Percentiles rank a stretch among this genome's conserved stretches.
Evolutionary conservation across 2,113 vertebrate species (phyloP).

Genomic region (Engraulis encrasicolus): DNA sequence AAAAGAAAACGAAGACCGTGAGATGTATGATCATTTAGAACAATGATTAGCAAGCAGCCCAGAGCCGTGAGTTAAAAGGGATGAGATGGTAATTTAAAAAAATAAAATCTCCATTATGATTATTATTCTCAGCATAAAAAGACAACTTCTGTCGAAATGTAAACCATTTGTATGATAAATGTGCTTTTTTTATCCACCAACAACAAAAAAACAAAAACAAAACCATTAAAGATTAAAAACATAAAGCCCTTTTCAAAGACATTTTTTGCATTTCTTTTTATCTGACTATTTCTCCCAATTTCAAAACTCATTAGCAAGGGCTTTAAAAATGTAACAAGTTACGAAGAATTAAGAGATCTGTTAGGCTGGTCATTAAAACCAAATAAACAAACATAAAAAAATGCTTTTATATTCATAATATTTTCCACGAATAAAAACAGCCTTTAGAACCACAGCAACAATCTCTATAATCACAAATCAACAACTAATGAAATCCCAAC

Average conservation of each 20-base stretch:
- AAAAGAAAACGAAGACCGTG: constrained; percentile 33
- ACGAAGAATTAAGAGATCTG: neutral
- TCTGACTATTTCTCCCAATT: neutral
- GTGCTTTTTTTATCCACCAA: too few relatives aligned
- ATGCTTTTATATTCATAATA: neutral
- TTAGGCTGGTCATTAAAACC: neutral
- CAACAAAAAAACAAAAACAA: too few relatives aligned
- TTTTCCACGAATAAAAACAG: neutral
- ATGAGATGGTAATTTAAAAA: neutral
- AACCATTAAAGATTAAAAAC: neutral
- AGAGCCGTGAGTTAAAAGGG: neutral
- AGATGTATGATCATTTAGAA: neutral
- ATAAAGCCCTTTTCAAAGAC: neutral
- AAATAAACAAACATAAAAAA: neutral
- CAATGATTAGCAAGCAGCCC: neutral
- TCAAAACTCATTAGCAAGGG: neutral
- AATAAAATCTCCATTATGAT: neutral
- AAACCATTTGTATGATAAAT: neutral
- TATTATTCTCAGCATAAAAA: neutral
- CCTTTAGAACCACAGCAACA: neutral
- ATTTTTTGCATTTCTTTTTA: too few relatives aligned
- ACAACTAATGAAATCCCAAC: neutral
- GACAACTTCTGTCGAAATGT: neutral
- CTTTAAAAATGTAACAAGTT: neutral
- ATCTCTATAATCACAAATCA: neutral